Base-by-base conservation (phyloP, 2,797 vertebrate species). In the Hypotaenidia philippensis region DNA sequence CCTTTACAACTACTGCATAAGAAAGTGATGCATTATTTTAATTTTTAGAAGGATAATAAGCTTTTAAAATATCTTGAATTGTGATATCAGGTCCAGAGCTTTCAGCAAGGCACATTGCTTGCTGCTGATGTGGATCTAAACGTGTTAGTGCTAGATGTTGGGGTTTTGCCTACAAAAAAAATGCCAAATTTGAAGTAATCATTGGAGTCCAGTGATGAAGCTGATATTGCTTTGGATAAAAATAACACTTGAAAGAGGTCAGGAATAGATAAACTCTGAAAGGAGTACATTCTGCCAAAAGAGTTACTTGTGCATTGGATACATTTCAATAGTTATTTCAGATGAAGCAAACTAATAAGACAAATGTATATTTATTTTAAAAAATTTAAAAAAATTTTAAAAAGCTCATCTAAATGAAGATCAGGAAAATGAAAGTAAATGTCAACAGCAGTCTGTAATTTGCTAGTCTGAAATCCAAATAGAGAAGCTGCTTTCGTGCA, bases 1-100 rank as follows among this genome's bases (percentile, higher is more conserved):
- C 57, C 40, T 83, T 72, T 80, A 29, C 23, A 65, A 47, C 10
- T 88, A 26, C 50, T 72, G 6, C 34, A 38, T 63, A 50, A 91
- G 36, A 77, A 94, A 89, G 78, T 75, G 11, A 92, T 63, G 82
- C 71, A 86, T 75, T 6, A 32, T 78, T 74, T 85, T 49, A 12
- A 52, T 76, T 93, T 94, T 56, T 29, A 89, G 44, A 49, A 90
- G 45, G 29, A 80, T 64, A 85, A 90, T 81, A 90, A 36, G 44
- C 13, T 94, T 94, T 94, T 45, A 44, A 92, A 93, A 49, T 29
- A 49, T 29, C 20, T 50, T 47, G 59, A 66, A 65, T 78, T 66
- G 6, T 77, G 53, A 31, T 34, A 32, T 74, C 41, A 18, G 32
- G 26, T 47, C 27, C 74, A 94, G 36, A 68, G 56, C 27, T 91